Conservation (phyloP, 2,888 invertebrate genomes). For the Drosophila ochracea region DNA sequence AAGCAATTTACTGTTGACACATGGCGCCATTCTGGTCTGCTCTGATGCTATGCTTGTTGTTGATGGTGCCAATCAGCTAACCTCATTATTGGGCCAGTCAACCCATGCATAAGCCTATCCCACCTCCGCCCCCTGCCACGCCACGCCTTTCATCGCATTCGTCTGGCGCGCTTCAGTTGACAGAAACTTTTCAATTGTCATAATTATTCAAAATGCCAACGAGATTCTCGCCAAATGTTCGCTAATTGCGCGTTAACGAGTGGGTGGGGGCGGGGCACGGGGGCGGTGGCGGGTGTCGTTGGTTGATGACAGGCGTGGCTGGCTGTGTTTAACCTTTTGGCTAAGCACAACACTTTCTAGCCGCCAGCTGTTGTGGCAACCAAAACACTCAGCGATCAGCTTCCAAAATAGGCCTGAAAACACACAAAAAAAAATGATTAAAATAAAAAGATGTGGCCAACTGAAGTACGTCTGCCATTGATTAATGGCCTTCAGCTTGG, state of each 20-base stretch:
- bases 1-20: slow-evolving; percentile 66
- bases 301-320: slow-evolving; percentile 29
- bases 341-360: slow-evolving; percentile 24
- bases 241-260: slow-evolving; percentile 52
- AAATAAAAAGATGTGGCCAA: slow-evolving; percentile 25
- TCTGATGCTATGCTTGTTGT: slow-evolving; percentile 12
- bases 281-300: neutral
- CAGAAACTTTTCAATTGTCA: slow-evolving; percentile 75
- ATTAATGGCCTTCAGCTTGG: slow-evolving; percentile 71
- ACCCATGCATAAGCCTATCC: neutral
- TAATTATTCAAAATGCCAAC: slow-evolving; percentile 77
- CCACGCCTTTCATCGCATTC: neutral
- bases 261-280: too few species aligned
- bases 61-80: slow-evolving; percentile 54
- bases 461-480: slow-evolving; percentile 70
- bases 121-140: neutral
- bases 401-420: slow-evolving; percentile 39
- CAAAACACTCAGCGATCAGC: slow-evolving; percentile 5
- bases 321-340: slow-evolving; percentile 51
- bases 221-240: slow-evolving; percentile 42
- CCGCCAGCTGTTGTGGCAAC: slow-evolving; percentile 23
- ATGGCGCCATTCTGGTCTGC: slow-evolving; percentile 18
- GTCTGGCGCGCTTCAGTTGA: slow-evolving; percentile 35
- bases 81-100: slow-evolving; percentile 46
- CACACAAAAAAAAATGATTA: neutral